Evolutionary conservation across 2,888 invertebrate genomes (phyloP), one percentile per base, ranked within the genome.

Genomic region (Eilema caniola): DNA sequence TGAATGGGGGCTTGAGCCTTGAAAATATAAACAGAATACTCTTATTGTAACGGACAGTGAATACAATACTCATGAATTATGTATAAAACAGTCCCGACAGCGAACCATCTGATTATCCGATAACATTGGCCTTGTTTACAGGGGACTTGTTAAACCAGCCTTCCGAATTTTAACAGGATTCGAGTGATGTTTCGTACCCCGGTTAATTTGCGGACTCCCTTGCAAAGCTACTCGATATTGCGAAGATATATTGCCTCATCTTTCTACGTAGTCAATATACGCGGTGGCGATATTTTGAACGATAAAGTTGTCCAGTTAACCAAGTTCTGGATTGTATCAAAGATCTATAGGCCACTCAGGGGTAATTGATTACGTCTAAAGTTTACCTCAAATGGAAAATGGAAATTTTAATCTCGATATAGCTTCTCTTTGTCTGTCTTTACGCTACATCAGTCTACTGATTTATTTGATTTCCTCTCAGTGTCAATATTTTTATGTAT

Each of bases 101-200:
- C 78, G 86, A 88, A 88, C 87, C 90, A 89, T 91, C 89, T 88
- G 92, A 92, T 92, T 90, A 89, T 80, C 87, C 88, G 91, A 92
- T 92, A 91, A 88, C 89, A 84, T 85, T 83, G 88, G 82, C 86
- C 88, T 90, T 94, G 93, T 94, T 93, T 94, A 92, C 91, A 89
- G 82, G 87, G 87, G 85, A 85, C 87, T 84, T 80, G 85, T 89
- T 94, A 93, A 93, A 93, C 91, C 88, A 87, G 89, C 90, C 90
- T 88, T 81, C 84, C 80, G 88, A 90, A 91, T 91, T 91, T 92
- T 89, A 93, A 93, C 91, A 90, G 90, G 90, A 91, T 92, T 92
- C 91, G 90, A 90, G 86, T 87, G 87, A 90, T 91, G 88, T 87
- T 84, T 83, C 81, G 69, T 77, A 80, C 76, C 81, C 76, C 74